Conservation (phyloP, 2,797 vertebrate genomes). For the Neomorphus geoffroyi region DNA sequence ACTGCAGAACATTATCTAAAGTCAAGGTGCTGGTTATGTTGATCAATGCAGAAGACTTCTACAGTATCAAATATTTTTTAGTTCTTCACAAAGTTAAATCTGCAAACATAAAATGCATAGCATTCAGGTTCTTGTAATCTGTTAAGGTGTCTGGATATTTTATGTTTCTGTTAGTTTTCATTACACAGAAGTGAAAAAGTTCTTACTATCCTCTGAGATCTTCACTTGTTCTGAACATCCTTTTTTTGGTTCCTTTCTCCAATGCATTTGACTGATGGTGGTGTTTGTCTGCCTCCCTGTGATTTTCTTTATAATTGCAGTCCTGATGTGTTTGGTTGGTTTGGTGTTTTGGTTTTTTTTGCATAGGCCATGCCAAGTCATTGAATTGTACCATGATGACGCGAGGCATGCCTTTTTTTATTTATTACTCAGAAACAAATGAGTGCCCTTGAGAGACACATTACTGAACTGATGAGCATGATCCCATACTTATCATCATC, state of each 20-base stretch:
- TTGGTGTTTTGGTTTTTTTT: not conserved
- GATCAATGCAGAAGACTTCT: not conserved
- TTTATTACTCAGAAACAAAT: not conserved
- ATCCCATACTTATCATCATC: not conserved
- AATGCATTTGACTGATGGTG: not conserved
- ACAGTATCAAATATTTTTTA: not conserved
- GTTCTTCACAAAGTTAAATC: not conserved
- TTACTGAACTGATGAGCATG: not conserved
- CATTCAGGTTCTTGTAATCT: not conserved
- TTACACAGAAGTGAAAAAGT: not conserved
- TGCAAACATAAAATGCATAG: not conserved
- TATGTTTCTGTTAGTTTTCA: not conserved
- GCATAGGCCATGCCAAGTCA: not conserved
- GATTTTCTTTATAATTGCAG: constrained; percentile 41
- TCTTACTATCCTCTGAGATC: not conserved
- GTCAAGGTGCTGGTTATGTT: not conserved
- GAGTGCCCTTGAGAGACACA: not conserved
- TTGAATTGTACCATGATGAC: not conserved
- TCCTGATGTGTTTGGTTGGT: not conserved
- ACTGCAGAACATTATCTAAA: not conserved
- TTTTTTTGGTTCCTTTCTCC: not conserved
- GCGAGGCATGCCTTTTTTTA: not conserved
- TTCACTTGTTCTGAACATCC: not conserved
- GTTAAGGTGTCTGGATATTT: not conserved
- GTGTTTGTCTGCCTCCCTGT: constrained; percentile 67